Evolutionary conservation across 1,140 invertebrate species (phyloP).

Genomic region (Philotrypesis tridentata): DNA sequence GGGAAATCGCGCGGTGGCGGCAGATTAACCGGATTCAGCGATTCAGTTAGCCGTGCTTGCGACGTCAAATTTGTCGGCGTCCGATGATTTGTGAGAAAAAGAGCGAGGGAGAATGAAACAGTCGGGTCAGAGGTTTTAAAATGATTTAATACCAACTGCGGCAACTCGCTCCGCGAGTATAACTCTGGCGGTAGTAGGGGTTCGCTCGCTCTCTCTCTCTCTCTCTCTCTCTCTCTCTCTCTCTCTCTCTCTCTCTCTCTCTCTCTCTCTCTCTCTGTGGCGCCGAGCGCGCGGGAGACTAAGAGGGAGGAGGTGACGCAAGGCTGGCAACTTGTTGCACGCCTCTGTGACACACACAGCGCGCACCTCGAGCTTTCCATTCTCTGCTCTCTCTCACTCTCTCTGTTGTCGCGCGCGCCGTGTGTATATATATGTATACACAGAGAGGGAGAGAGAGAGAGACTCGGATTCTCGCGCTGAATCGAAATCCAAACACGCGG

Average conservation of each 20-base stretch:
- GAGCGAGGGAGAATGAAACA: constrained; percentile 30
- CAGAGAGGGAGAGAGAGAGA: neutral
- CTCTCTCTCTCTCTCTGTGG: too few relatives aligned
- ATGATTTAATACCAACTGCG: constrained; percentile 51
- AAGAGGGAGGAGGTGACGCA: constrained; percentile 23
- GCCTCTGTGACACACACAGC: constrained; percentile 40
- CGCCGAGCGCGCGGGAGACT: neutral
- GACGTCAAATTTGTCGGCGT: constrained; percentile 29
- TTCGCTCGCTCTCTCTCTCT: too few relatives aligned
- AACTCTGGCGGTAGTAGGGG: neutral
- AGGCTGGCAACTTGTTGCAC: constrained; percentile 52
- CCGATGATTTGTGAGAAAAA: constrained; percentile 29
- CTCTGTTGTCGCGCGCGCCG: neutral
- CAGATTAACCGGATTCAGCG: neutral
- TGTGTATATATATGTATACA: neutral
- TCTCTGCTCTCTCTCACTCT: constrained; percentile 28
- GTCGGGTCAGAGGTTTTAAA: constrained; percentile 46
- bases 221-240: too few relatives aligned
- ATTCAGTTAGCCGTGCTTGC: neutral
- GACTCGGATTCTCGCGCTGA: constrained; percentile 18
- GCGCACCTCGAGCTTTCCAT: constrained; percentile 17
- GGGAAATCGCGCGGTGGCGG: too few relatives aligned
- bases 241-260: too few relatives aligned
- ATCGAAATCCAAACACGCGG: constrained; percentile 36
- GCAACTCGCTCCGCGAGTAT: neutral